Evolutionary conservation across 1,140 invertebrate genomes (phyloP).

Genomic region (Zaprionus davidi): DNA sequence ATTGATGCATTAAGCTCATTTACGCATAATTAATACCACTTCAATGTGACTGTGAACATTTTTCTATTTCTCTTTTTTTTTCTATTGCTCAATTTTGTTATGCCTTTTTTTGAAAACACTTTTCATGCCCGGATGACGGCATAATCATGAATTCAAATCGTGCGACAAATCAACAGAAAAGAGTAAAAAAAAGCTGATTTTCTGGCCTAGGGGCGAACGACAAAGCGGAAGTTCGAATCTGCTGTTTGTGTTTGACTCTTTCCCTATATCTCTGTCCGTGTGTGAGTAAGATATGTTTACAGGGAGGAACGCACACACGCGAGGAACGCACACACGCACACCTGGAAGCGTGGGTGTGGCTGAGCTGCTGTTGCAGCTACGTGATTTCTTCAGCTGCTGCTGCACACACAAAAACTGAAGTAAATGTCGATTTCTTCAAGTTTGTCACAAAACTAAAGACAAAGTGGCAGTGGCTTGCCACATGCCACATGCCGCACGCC

Average conservation of each 20-base stretch:
- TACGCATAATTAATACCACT: conserved; percentile 79
- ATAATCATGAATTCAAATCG: conserved; percentile 79
- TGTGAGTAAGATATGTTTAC: conserved; percentile 62
- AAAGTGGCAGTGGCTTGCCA: conserved; percentile 46
- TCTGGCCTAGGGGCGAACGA: conserved; percentile 51
- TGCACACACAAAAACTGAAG: conserved; percentile 12
- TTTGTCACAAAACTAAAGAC: conserved; percentile 60
- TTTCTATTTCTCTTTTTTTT: conserved; percentile 32
- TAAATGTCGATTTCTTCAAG: conserved; percentile 72
- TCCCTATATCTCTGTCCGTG: conserved; percentile 20
- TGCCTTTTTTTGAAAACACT: conserved; percentile 39
- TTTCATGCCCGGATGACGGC: conserved; percentile 51
- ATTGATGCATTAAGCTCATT: conserved; percentile 82
- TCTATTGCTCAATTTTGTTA: neutral
- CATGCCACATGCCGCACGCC: conserved; percentile 25
- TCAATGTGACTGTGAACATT: conserved; percentile 52
- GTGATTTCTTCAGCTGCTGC: conserved; percentile 54
- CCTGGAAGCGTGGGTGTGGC: conserved; percentile 61
- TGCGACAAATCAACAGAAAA: conserved; percentile 70
- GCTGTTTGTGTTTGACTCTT: conserved; percentile 63
- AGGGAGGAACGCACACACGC: conserved; percentile 28
- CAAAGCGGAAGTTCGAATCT: conserved; percentile 76
- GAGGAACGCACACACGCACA: conserved; percentile 26
- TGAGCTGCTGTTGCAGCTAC: conserved; percentile 43
- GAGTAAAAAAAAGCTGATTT: conserved; percentile 68